Evolutionary conservation across 2,888 invertebrate species (phyloP).

Genomic region (Drosophila atripex): DNA sequence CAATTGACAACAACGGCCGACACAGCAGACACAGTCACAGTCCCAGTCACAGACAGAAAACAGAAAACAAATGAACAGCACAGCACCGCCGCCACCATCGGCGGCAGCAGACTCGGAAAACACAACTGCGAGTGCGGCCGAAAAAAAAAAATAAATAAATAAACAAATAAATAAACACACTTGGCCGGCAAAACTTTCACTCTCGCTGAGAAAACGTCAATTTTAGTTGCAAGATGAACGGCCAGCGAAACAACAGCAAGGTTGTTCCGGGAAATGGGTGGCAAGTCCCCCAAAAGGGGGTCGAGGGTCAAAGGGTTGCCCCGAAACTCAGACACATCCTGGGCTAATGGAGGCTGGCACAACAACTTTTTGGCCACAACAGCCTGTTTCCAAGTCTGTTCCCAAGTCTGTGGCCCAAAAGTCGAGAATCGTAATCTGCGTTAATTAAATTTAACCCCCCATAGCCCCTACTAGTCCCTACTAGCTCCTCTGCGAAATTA

Average conservation of each 20-base stretch:
- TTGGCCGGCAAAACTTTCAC: slow-evolving; percentile 62
- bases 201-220: slow-evolving; percentile 56
- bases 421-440: slow-evolving; percentile 52
- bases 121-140: slow-evolving; percentile 16
- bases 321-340: slow-evolving; percentile 14
- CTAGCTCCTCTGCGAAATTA: too few relatives aligned
- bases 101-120: slow-evolving; percentile 10
- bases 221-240: slow-evolving; percentile 44
- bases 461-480: too few relatives aligned
- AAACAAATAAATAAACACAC: slow-evolving; percentile 44
- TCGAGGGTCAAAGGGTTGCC: slow-evolving; percentile 25
- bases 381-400: not conserved
- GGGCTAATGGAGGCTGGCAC: not conserved
- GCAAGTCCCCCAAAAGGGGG: not conserved
- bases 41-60: too few relatives aligned
- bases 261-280: slow-evolving; percentile 4
- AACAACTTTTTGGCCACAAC: slow-evolving; percentile 37
- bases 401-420: slow-evolving; percentile 10
- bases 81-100: too few relatives aligned
- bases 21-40: slow-evolving; percentile 1
- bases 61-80: slow-evolving; percentile 45
- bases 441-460: slow-evolving; percentile 48
- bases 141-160: slow-evolving; percentile 46
- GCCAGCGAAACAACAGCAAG: too few relatives aligned
- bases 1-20: slow-evolving; percentile 51